Conservation (phyloP, 2,888 invertebrate species). For the Lymantria monacha region DNA sequence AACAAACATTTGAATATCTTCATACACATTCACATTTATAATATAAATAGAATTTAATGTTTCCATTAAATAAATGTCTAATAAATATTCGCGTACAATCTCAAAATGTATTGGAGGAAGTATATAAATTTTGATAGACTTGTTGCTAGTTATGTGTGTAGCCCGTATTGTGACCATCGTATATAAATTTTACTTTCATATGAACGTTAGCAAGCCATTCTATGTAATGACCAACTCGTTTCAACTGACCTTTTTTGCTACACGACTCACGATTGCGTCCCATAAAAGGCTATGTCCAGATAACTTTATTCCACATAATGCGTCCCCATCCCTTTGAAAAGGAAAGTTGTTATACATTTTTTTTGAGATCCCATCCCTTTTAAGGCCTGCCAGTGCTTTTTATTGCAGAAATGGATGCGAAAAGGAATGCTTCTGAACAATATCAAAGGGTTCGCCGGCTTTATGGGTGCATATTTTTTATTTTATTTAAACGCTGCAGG, state of each 20-base stretch:
- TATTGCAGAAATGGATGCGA: conserved; percentile 62
- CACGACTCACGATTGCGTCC: conserved; percentile 57
- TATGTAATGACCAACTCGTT: conserved; percentile 65
- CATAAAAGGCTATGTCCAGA: conserved; percentile 77
- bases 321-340: conserved; percentile 73
- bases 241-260: conserved; percentile 64
- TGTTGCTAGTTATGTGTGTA: neutral
- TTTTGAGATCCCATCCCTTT: conserved; percentile 68
- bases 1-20: too few species aligned
- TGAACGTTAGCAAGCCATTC: conserved; percentile 60
- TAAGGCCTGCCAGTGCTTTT: conserved; percentile 61
- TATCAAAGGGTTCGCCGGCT: conserved; percentile 63
- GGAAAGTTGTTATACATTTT: conserved; percentile 74
- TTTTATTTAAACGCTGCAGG: conserved; percentile 32
- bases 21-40: too few species aligned
- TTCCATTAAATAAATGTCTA: too few species aligned
- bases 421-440: conserved; percentile 43
- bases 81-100: too few species aligned
- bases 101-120: too few species aligned
- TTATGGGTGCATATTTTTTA: conserved; percentile 52
- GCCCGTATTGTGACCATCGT: conserved; percentile 17
- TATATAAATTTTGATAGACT: neutral
- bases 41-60: too few species aligned
- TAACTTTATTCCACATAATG: conserved; percentile 77
- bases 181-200: conserved; percentile 72